Base-by-base conservation (phyloP, 2,888 invertebrate genomes). In the Salpingus planirostris region DNA sequence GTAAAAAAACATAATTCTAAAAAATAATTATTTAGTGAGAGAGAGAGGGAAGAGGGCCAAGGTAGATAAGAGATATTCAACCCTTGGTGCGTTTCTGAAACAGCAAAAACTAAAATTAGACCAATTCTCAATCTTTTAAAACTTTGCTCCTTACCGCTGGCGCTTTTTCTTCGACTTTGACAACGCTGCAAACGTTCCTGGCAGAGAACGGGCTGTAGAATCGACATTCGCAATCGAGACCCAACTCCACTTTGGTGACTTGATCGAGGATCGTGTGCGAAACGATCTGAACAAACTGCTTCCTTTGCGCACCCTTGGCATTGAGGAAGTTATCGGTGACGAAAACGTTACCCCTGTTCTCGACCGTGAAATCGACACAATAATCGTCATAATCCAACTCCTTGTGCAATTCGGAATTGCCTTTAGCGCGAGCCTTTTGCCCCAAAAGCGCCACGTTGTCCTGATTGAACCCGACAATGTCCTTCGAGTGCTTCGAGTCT, bases 341-440 rank as follows among this genome's bases (percentile, higher is more conserved):
- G 65, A 82, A 79, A 6, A 78, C 70, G 8, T 76, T 69, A 11
- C 85, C 84, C 29, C 70, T 71, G 21, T 70, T 66, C 78, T 80
- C 63, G 2, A 78, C 66, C 6, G 78, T 71, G 45, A 80, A 76
- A 37, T 76, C 75, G 18, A 76, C 69, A 60, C 87, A 88, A 47
- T 74, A 69, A 51, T 84, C 80, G 11, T 65, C 55, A 40, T 70
- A 69, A 11, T 65, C 60, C 1, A 85, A 54, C 2, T 76, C 74
- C 11, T 65, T 60, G 38, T 74, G 70, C 11, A 76, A 57, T 7
- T 72, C 69, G 4, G 70, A 53, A 4, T 67, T 68, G 46, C 70
- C 71, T 27, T 70, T 64, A 21, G 72, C 73, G 52, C 77, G 82
- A 50, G 72, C 71, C 39, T 60, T 69, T 52, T 82, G 80, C 8